Evolutionary conservation across 2,113 vertebrate genomes (phyloP), one percentile per base, ranked within the genome.

Genomic region (Vidua macroura): DNA sequence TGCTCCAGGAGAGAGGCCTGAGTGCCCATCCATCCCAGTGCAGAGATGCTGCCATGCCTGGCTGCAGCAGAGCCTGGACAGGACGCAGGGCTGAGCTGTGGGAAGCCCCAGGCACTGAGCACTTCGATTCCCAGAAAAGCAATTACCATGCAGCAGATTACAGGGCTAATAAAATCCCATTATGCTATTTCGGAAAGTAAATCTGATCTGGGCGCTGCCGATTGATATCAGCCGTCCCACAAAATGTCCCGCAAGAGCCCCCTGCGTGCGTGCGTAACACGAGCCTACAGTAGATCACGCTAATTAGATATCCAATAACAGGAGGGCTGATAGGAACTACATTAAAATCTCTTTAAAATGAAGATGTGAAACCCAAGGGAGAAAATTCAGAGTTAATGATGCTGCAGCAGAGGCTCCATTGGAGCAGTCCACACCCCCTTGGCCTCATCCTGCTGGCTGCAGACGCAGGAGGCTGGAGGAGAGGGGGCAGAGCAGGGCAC

Each of bases 81-180:
- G 80, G 88, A 81, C 0, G 9, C 6, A 1, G 44, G 67, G 60
- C 91, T 30, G 67, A 70, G 82, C 92, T 73, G 39, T 9, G 43
- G 72, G 55, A 76, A 90, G 79, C 90, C 79, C 59, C 25, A 14
- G 76, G 68, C 18, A 7, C 91, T 44, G 17, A 90, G 62, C 24
- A 3, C 83, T 92, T 90, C 6, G 51, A 76, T 97, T 97, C 95
- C 92, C 95, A 91, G 96, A 95, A 97, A 98, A 95, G 86, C 93
- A 96, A 95, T 97, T 97, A 96, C 90, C 44, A 44, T 22, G 27
- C 86, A 83, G 90, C 82, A 76, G 92, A 94, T 93, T 84, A 93
- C 59, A 56, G 91, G 88, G 90, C 85, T 92, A 96, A 96, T 87
- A 83, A 95, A 95, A 95, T 96, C 92, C 96, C 90, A 95, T 96